These are phyloP conservation scores for Caenorhabditis japonica DNA, from an alignment of 2,888 invertebrate genomes.

Conservation along the genomic window DNA sequence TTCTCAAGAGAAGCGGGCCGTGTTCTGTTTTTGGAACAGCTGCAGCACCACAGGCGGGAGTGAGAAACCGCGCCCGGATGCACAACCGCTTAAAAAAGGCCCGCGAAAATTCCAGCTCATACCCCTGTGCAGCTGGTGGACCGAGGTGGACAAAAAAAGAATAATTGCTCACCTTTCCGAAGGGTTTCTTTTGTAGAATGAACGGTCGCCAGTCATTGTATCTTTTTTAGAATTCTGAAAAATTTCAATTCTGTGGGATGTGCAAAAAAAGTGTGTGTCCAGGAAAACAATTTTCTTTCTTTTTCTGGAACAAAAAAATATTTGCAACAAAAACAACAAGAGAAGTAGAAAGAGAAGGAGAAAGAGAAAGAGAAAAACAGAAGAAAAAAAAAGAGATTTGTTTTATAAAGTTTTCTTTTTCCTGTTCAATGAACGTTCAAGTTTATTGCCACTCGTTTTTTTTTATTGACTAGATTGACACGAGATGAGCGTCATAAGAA, in stretches of 20 bases:
- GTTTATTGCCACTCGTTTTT: too few species aligned
- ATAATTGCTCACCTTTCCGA: conserved; percentile 40
- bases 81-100: too few species aligned
- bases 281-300: conserved; percentile 25
- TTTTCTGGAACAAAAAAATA: conserved; percentile 9
- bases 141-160: not conserved
- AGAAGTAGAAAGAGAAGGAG: conserved; percentile 1
- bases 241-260: too few species aligned
- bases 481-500: conserved; percentile 27
- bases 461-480: too few species aligned
- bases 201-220: conserved; percentile 21
- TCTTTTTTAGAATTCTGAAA: conserved; percentile 16
- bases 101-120: too few species aligned
- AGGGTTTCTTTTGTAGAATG: conserved; percentile 49
- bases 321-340: not conserved
- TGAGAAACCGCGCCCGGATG: too few species aligned
- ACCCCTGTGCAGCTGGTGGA: too few species aligned
- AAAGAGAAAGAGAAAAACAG: conserved; percentile 5
- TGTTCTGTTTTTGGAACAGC: conserved; percentile 13
- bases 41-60: too few species aligned
- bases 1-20: conserved; percentile 22
- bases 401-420: not conserved
- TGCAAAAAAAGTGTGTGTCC: not conserved
- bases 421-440: too few species aligned
- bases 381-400: not conserved